phyloP scores from a whole-genome alignment of 2,888 invertebrate species.

The Ennomos quercinarius region DNA sequence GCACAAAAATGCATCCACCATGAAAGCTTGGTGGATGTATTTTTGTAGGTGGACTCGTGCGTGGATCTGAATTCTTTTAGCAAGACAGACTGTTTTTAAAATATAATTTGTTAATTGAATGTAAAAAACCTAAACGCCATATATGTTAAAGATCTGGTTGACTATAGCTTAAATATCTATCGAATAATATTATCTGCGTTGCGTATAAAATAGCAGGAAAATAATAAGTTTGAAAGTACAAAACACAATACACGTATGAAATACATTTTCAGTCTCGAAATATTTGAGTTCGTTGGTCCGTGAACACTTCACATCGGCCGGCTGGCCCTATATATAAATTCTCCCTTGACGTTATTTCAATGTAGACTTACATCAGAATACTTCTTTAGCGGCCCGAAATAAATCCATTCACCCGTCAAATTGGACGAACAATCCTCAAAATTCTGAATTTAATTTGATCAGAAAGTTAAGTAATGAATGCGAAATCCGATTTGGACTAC shows the following conservation, averaged over 20 bases:
- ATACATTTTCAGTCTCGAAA: conserved; percentile 42
- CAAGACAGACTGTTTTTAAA: too few species aligned
- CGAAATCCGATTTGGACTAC: conserved; percentile 61
- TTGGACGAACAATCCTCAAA: conserved; percentile 76
- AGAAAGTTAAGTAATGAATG: conserved; percentile 76
- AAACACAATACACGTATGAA: not conserved
- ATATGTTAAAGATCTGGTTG: too few species aligned
- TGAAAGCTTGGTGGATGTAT: too few species aligned
- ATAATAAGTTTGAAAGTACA: too few species aligned
- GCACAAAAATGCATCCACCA: too few species aligned
- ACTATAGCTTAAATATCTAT: too few species aligned
- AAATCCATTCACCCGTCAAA: conserved; percentile 77
- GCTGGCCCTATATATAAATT: conserved; percentile 68
- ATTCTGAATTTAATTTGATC: conserved; percentile 76
- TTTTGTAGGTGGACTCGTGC: too few species aligned
- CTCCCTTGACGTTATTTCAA: conserved; percentile 72
- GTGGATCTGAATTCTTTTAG: too few species aligned
- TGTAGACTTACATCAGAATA: conserved; percentile 76
- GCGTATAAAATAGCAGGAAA: too few species aligned
- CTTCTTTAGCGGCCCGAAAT: conserved; percentile 77
- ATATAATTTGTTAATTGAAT: too few species aligned
- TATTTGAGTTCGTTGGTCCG: conserved; percentile 64
- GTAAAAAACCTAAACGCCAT: too few species aligned
- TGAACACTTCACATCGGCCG: conserved; percentile 63
- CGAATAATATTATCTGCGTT: too few species aligned